Conservation (phyloP, 2,888 invertebrate genomes). For the Synergus laeviventris region DNA sequence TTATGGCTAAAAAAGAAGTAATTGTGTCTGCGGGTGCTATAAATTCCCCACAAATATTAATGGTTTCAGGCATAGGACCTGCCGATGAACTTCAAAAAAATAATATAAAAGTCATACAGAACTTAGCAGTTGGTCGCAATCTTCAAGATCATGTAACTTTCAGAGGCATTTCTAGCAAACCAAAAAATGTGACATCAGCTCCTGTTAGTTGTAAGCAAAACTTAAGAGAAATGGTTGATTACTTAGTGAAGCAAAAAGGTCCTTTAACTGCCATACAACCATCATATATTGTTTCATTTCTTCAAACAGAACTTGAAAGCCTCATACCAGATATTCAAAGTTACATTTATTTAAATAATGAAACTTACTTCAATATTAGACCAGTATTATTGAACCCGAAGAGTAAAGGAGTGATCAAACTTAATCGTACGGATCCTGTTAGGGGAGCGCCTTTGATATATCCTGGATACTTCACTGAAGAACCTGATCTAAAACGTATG, state of each 20-base stretch:
- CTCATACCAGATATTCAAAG: neutral
- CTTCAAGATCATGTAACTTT: conserved; percentile 9
- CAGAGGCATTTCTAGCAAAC: neutral
- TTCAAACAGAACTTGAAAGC: neutral
- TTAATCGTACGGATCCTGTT: conserved; percentile 86
- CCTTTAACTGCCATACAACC: conserved; percentile 71
- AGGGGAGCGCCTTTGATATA: conserved; percentile 79
- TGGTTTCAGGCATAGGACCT: conserved; percentile 30
- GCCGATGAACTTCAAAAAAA: neutral
- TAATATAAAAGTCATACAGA: neutral
- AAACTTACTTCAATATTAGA: neutral
- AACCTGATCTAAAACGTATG: conserved; percentile 84
- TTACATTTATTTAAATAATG: neutral
- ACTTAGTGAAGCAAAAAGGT: conserved; percentile 77
- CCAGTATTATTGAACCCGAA: conserved; percentile 84
- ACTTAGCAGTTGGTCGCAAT: conserved; percentile 13
- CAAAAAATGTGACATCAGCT: neutral
- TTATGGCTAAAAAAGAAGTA: conserved; percentile 4
- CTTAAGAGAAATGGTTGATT: conserved; percentile 74
- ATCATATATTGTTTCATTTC: neutral
- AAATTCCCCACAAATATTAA: conserved; percentile 24
- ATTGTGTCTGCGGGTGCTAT: conserved; percentile 7
- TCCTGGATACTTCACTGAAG: conserved; percentile 92
- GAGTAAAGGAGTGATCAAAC: conserved; percentile 90
- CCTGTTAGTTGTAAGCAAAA: conserved; percentile 60